Conservation (phyloP, 1,140 invertebrate genomes). For the Zaprionus vittiger region DNA sequence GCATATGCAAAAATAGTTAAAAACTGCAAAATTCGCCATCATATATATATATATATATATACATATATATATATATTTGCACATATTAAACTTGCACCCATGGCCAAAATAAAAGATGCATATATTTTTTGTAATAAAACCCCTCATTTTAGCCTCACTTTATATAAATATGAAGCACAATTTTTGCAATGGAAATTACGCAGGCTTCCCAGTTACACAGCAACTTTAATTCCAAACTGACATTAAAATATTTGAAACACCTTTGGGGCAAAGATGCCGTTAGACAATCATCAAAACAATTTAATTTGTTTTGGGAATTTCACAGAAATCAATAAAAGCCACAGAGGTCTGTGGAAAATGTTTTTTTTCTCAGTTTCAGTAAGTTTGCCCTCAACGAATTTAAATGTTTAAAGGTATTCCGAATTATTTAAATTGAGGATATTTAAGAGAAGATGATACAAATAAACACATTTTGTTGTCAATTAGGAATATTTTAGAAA, state of each 20-base stretch:
- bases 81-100: background rate
- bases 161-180: background rate
- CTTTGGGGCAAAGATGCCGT: background rate
- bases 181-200: background rate
- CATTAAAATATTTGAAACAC: conserved; percentile 1
- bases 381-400: background rate
- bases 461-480: too few relatives aligned
- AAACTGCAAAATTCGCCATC: background rate
- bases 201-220: background rate
- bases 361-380: too few relatives aligned
- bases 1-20: background rate
- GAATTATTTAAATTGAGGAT: background rate
- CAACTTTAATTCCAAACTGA: background rate
- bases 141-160: too few relatives aligned
- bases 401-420: background rate
- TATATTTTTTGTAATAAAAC: background rate
- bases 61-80: background rate
- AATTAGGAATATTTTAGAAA: too few relatives aligned
- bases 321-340: background rate
- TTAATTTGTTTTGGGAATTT: conserved; percentile 1
- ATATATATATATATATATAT: background rate
- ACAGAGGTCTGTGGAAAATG: background rate
- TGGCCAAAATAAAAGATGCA: too few relatives aligned
- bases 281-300: background rate
- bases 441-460: background rate